Evolutionary conservation across 1,140 invertebrate species (phyloP).

Genomic region (Lerema accius): DNA sequence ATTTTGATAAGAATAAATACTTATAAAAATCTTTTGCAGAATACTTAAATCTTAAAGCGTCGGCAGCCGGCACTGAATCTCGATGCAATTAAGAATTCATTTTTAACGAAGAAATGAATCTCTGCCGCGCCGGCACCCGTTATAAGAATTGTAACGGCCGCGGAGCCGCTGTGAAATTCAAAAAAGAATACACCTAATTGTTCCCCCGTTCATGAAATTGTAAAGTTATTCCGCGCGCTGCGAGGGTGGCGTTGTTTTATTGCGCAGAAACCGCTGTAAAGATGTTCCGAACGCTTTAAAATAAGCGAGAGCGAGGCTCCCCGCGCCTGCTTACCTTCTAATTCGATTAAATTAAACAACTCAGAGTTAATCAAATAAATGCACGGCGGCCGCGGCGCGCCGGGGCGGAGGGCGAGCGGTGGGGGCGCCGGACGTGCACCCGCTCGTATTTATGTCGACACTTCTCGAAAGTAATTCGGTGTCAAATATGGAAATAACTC

Average conservation of each 20-base stretch:
- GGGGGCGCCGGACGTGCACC: conserved; percentile 55
- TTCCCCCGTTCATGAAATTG: conserved; percentile 82
- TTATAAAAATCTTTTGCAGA: no score
- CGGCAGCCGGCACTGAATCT: conserved; percentile 61
- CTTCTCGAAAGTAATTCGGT: conserved; percentile 82
- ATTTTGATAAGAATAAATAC: no score
- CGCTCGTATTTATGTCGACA: conserved; percentile 78
- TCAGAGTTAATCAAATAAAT: conserved; percentile 83
- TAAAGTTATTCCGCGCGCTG: conserved; percentile 73
- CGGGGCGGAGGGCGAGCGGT: conserved; percentile 49
- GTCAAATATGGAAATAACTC: conserved; percentile 83
- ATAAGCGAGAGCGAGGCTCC: conserved; percentile 64
- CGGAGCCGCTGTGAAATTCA: conserved; percentile 62
- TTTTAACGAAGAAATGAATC: conserved; percentile 77
- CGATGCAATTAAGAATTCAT: conserved; percentile 79
- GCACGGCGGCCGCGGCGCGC: conserved; percentile 71
- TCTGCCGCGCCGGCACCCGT: conserved; percentile 46
- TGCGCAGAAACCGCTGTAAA: conserved; percentile 80
- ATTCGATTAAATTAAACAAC: conserved; percentile 83
- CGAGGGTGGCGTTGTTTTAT: conserved; percentile 79
- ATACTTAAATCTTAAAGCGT: conserved; percentile 60
- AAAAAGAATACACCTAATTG: conserved; percentile 78
- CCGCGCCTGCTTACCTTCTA: conserved; percentile 71
- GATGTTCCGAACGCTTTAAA: conserved; percentile 79
- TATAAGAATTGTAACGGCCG: conserved; percentile 71